Base-by-base conservation (phyloP, 2,113 vertebrate species). In the Varanus salvator region DNA sequence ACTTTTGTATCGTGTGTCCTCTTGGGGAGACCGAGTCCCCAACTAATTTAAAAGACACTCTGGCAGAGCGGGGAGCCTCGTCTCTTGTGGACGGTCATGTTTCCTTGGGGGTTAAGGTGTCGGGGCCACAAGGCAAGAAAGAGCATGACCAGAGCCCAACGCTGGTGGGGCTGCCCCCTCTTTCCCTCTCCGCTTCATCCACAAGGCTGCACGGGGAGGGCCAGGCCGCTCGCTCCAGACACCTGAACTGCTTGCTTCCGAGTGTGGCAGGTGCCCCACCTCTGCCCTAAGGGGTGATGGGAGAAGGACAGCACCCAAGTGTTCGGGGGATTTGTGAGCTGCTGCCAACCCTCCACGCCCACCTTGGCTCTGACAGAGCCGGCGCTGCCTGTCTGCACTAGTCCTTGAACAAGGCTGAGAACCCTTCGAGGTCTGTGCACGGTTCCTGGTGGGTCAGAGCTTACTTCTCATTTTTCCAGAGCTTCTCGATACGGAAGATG, bases 381-480 rank as follows among this genome's bases (percentile, higher is more conserved):
- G 21, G 60, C 19, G 5, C 3, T 19, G 60, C 5, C 3, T 15
- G 60, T 64, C 60, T 64, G 15, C 60, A n/a, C 31, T 27, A 14
- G 71, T 4, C 74, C 44, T 4, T 48, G 9, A 48, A 21, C 21
- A 12, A 80, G 12, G 50, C 50, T 14, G 38, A 21, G 75, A 48
- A 77, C 23, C 3, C 75, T 77, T 44, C 23, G 17, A 1, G 2
- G 7, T 52, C 7, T 5, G 54, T 54, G 54, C 6, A 54, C 54
- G 11, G 54, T 12, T 5, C 11, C 54, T 14, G 27, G 8, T 29
- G 1, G 1, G 8, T 0, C 0, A 14, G 34, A 3, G 82, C 98
- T 6, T 96, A 99, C 99, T 99, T 99, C 87, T 99, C 99, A 1
- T 99, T 99, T 92, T 99, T 99, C 99, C 99, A 99, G 90, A 99